Evolutionary conservation across 2,113 vertebrate species (phyloP).

Genomic region (Puffinus mauretanicus): DNA sequence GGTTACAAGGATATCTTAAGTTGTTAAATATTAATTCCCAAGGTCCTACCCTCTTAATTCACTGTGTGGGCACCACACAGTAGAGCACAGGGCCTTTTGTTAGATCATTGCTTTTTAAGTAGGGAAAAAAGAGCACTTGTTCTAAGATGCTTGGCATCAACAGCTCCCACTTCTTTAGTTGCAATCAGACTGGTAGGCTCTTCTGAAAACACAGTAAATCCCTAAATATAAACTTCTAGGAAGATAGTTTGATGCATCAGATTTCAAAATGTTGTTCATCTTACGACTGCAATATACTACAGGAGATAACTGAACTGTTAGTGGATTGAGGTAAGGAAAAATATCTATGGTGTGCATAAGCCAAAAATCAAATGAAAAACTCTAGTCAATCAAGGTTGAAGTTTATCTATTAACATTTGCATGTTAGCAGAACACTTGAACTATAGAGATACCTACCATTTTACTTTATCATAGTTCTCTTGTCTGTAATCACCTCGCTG

Average conservation of each 20-base stretch:
- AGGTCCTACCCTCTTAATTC: not conserved
- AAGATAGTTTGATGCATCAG: not conserved
- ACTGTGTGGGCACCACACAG: not conserved
- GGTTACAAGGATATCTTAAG: not conserved
- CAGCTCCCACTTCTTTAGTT: not conserved
- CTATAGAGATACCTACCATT: conserved; percentile 74
- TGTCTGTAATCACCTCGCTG: conserved; percentile 89
- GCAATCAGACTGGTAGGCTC: not conserved
- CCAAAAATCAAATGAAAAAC: not conserved
- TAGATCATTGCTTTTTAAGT: not conserved
- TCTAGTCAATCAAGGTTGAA: not conserved
- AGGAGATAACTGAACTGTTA: not conserved
- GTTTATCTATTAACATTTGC: not conserved
- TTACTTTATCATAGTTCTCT: conserved; percentile 92
- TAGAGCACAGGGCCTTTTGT: not conserved
- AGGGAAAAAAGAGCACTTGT: not conserved
- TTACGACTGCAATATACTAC: not conserved
- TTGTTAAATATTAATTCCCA: conserved; percentile 1
- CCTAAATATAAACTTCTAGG: not conserved
- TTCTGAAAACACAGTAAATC: not conserved
- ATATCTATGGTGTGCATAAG: not conserved
- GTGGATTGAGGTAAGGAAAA: not conserved
- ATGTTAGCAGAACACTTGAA: not conserved
- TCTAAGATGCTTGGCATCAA: not conserved
- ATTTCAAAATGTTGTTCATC: not conserved